These are phyloP conservation scores for Drosophila rellima DNA, from an alignment of 2,888 invertebrate genomes.

Conservation along the genomic window DNA sequence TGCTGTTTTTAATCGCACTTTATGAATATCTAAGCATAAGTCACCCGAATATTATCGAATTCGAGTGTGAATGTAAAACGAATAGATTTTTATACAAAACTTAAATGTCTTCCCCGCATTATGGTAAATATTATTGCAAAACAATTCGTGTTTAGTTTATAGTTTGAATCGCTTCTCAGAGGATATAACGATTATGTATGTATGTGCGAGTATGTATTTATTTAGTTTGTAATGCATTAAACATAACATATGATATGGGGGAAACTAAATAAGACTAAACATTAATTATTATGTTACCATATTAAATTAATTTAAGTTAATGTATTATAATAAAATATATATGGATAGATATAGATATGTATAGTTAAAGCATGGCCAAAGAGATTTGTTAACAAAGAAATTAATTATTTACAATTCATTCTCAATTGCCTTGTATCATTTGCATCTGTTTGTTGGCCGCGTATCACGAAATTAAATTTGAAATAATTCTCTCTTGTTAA, in stretches of 20 bases:
- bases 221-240: constrained; percentile 26
- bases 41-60: constrained; percentile 7
- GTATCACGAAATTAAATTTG: constrained; percentile 14
- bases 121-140: constrained; percentile 30
- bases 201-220: constrained; percentile 14
- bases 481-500: constrained; percentile 51
- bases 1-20: constrained; percentile 50
- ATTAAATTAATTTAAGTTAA: constrained; percentile 32
- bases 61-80: constrained; percentile 2
- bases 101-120: constrained; percentile 61
- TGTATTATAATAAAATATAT: constrained; percentile 29
- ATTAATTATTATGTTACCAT: constrained; percentile 46
- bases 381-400: constrained; percentile 61
- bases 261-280: constrained; percentile 62
- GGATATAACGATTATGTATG: constrained; percentile 1
- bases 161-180: constrained; percentile 19
- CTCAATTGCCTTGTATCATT: constrained; percentile 49
- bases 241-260: constrained; percentile 50
- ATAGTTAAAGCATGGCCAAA: constrained; percentile 59
- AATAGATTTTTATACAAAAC: constrained; percentile 53
- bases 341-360: constrained; percentile 6
- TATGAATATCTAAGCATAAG: constrained; percentile 18
- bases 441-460: constrained; percentile 25
- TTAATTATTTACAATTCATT: constrained; percentile 40
- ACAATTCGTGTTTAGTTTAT: constrained; percentile 17